Conservation (phyloP, 2,113 vertebrate species). For the Tylochromis polylepis region DNA sequence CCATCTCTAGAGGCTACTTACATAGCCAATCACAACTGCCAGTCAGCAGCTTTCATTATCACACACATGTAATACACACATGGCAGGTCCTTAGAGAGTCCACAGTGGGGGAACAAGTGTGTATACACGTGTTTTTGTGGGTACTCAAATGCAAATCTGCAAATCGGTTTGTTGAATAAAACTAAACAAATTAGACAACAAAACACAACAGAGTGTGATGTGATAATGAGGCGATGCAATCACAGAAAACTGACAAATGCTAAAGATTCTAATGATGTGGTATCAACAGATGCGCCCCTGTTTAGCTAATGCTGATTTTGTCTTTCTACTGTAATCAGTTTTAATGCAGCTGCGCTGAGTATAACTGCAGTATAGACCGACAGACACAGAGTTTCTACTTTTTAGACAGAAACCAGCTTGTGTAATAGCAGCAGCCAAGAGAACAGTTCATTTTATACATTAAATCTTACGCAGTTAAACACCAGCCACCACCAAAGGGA, state of each 20-base stretch:
- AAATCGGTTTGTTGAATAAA: neutral
- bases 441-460: neutral
- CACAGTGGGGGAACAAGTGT: neutral
- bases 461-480: neutral
- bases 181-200: neutral
- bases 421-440: neutral
- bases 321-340: neutral
- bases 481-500: neutral
- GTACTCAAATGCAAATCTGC: neutral
- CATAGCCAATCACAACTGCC: conserved; percentile 48
- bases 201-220: neutral
- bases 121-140: neutral
- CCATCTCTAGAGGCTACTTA: conserved; percentile 45
- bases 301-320: neutral
- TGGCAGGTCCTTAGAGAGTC: conserved; percentile 7
- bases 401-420: neutral
- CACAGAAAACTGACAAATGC: neutral
- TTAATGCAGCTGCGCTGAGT: neutral
- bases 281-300: neutral
- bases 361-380: neutral
- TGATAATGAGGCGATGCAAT: neutral
- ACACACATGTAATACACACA: conserved; percentile 2
- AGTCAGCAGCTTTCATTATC: conserved; percentile 59
- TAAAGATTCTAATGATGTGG: neutral
- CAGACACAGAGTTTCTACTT: neutral